These are phyloP conservation scores for Limnephilus rhombicus DNA, from an alignment of 2,888 invertebrate species.

Conservation along the genomic window DNA sequence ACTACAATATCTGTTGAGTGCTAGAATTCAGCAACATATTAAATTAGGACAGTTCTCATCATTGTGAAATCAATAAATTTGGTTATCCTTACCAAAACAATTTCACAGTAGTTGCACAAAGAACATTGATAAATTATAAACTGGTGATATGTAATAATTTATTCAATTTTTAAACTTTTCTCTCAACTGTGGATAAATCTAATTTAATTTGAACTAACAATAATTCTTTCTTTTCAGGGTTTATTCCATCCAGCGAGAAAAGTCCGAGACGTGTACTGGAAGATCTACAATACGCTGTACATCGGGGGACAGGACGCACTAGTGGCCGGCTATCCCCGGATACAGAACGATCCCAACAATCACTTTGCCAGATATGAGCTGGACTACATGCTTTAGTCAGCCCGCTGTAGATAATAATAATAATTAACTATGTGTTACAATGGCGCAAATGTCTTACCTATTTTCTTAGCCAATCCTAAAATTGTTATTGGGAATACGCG, in stretches of 20 bases:
- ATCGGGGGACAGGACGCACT: constrained; percentile 99
- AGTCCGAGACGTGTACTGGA: constrained; percentile 99
- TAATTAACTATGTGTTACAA: neutral
- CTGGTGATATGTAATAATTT: too few relatives aligned
- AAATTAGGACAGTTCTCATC: too few relatives aligned
- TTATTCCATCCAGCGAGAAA: constrained; percentile 99
- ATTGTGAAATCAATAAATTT: too few relatives aligned
- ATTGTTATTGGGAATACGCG: neutral
- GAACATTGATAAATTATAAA: too few relatives aligned
- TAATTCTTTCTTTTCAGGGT: constrained; percentile 81
- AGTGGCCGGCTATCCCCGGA: constrained; percentile 97
- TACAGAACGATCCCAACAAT: constrained; percentile 96
- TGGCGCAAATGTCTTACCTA: neutral
- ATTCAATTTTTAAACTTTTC: too few relatives aligned
- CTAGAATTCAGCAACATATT: too few relatives aligned
- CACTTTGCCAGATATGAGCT: constrained; percentile 95
- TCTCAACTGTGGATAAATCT: too few relatives aligned
- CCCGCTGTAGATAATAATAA: neutral
- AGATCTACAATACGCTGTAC: constrained; percentile 99
- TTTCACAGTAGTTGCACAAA: too few relatives aligned
- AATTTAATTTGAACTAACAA: neutral
- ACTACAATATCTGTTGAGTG: too few relatives aligned
- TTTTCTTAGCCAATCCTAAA: constrained; percentile 11
- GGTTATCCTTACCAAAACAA: too few relatives aligned
- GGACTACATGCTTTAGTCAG: constrained; percentile 81